Base-by-base conservation (phyloP, 2,113 vertebrate species). In the Paramisgurnus dabryanus region DNA sequence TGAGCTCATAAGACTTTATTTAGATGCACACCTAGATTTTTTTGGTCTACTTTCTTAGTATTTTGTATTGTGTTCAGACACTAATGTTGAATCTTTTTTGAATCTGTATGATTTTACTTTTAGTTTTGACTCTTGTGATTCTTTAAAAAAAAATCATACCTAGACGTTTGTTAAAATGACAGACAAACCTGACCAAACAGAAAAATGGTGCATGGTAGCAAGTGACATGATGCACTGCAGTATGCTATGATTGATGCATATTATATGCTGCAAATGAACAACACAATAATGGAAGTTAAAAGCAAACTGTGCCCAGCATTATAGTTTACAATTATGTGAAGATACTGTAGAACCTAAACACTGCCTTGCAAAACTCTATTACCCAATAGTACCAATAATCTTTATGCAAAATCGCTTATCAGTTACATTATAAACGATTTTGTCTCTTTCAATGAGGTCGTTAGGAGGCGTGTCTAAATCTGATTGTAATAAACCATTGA, bases 231-330 rank as follows among this genome's bases (percentile, higher is more conserved):
- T 60, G 34, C 55, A 17, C 7, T n/a, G 55, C 55, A 58, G 3
- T n/a, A 18, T 41, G 34, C 13, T 10, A 8, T 70, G 34, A 41
- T 40, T 57, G 50, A 73, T 73, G 55, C 70, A 5, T 39, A 15
- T 39, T 39, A 61, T 43, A 76, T 45, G 39, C 12, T 27, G 13
- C 7, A 64, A 65, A 41, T 63, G n/a, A 18, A 58, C 17, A 27
- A 72, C 5, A 18, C 34, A 82, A 34, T 40, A 82, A 82, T 61
- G 13, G 40, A 50, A 55, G 17, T 22, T 50, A 55, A 68, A 63
- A 17, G 17, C 50, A 79, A 63, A 73, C 70, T 71, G 60, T 43
- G 41, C n/a, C 47, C 22, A 65, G 78, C 8, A 60, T 22, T 49
- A n/a, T 43, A 71, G 27, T 5, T 27, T 72, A 70, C 49, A 70